Evolutionary conservation across 1,140 invertebrate genomes (phyloP).

Genomic region (Nautilus pompilius): DNA sequence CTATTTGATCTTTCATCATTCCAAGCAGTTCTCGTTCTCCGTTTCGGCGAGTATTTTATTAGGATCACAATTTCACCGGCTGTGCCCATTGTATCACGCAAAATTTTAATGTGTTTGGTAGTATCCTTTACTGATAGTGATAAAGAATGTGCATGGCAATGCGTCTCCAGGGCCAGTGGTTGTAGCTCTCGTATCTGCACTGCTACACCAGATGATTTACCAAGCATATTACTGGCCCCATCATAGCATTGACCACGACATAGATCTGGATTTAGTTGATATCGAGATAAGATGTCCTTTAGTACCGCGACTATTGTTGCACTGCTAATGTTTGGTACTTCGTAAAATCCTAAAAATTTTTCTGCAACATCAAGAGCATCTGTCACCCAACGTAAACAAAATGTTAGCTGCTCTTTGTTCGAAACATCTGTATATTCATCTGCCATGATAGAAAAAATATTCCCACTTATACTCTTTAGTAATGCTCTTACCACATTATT

Average conservation of each 20-base stretch:
- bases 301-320: constrained; percentile 5
- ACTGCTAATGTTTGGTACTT: constrained; percentile 1
- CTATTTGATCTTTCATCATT: too few relatives aligned
- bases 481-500: constrained; percentile 2
- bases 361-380: background rate
- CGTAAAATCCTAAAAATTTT: constrained; percentile 10
- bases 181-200: background rate
- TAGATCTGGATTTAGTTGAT: background rate
- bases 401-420: constrained; percentile 14
- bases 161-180: constrained; percentile 1
- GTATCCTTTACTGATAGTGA: constrained; percentile 6
- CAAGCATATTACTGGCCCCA: constrained; percentile 10
- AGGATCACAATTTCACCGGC: constrained; percentile 5
- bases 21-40: too few relatives aligned
- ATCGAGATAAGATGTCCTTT: constrained; percentile 3
- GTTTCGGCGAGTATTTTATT: constrained; percentile 7
- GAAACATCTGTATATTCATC: constrained; percentile 13
- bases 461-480: background rate
- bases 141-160: constrained; percentile 9
- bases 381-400: constrained; percentile 8
- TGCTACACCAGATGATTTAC: background rate
- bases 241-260: constrained; percentile 14
- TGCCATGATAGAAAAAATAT: constrained; percentile 8
- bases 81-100: constrained; percentile 2
- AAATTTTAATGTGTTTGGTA: constrained; percentile 4